Evolutionary conservation across 2,888 invertebrate species (phyloP), one percentile per base, ranked within the genome.

Genomic region (Eumerus sabulonum): DNA sequence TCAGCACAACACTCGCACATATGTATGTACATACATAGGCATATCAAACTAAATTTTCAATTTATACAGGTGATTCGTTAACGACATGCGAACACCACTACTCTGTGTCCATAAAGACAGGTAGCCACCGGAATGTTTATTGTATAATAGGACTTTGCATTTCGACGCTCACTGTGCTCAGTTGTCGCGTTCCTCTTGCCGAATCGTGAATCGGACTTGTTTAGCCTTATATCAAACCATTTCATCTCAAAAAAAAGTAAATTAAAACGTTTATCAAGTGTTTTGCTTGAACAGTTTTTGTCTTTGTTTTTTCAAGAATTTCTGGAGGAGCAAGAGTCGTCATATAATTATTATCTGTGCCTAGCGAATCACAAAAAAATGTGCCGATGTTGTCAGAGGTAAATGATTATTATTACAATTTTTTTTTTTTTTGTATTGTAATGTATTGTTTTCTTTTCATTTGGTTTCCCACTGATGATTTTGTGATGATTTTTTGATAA

Each of bases 321-420:
- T 27, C 3, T 27, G 27, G n/a, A 57, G 27, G n/a, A 63, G 18
- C 11, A 48, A 47, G 16, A 48, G 27, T 42, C n/a, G 48, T 16
- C 27, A 7, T 27, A 7, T 27, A 27, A 40, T 19, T 13, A 54
- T 64, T 48, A 70, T 42, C 42, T 62, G 56, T 40, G 40, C 38
- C 50, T 60, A 45, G 35, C n/a, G 38, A 47, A 57, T 27, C 27
- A 27, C 27, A 27, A 27, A 27, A 59, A 67, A 85, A 89, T 88
- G 88, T 87, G 88, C 84, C 87, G 88, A 84, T 88, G 86, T 83
- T 87, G 86, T 82, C 86, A 87, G 84, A 88, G 84, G 88, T 89
- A 85, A 87, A 86, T 84, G 54, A 54, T 40, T 42, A 18, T n/a
- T n/a, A n/a, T n/a, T n/a, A n/a, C n/a, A n/a, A n/a, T n/a, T n/a